phyloP scores from a whole-genome alignment of 2,888 invertebrate genomes.

The Cephalotes varians region DNA sequence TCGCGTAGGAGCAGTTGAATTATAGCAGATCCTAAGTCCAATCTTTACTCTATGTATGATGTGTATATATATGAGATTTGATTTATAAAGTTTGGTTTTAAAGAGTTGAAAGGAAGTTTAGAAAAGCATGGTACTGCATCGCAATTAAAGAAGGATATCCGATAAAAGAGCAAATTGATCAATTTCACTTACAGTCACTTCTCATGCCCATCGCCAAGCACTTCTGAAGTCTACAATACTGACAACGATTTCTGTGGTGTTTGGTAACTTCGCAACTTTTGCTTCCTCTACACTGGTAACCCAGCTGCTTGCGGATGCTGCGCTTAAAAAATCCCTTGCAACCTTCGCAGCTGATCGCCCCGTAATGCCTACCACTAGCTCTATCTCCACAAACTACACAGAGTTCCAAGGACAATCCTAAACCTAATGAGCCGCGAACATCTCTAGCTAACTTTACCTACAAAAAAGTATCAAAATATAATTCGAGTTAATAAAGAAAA shows the following conservation, averaged over 20 bases:
- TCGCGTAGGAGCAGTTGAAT: background rate
- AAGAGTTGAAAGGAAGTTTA: background rate
- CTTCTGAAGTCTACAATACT: conserved; percentile 99
- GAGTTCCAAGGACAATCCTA: conserved; percentile 91
- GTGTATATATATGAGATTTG: too few species aligned
- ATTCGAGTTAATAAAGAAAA: background rate
- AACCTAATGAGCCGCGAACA: conserved; percentile 83
- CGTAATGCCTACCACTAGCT: conserved; percentile 98
- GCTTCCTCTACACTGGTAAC: conserved; percentile 97
- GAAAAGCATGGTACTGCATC: background rate
- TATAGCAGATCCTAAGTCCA: background rate
- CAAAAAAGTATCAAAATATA: background rate
- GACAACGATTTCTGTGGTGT: conserved; percentile 99
- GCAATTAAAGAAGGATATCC: background rate
- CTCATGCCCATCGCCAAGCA: conserved; percentile 99
- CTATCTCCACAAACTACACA: conserved; percentile 98
- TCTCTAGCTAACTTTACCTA: conserved; percentile 84
- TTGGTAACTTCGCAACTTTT: conserved; percentile 99
- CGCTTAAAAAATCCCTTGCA: conserved; percentile 99
- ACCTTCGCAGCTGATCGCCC: conserved; percentile 97
- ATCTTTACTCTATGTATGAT: background rate
- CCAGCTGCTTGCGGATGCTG: conserved; percentile 98
- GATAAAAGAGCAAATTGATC: conserved; percentile 17
- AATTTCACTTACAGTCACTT: conserved; percentile 95
- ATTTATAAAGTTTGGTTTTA: background rate